These are phyloP conservation scores for Dermolepida albohirtum DNA, from an alignment of 2,888 invertebrate species.

Conservation along the genomic window DNA sequence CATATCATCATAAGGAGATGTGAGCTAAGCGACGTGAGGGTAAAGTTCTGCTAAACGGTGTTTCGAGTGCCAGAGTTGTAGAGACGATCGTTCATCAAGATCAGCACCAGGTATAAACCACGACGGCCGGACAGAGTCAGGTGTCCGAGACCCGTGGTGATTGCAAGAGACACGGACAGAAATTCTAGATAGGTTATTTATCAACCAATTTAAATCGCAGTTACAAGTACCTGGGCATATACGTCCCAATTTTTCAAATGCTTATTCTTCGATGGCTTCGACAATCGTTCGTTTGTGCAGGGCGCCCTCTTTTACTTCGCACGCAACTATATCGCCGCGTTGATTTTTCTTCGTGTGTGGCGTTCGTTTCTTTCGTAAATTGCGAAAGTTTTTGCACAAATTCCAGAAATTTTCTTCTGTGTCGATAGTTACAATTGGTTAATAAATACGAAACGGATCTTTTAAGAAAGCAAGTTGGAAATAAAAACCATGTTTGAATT, in stretches of 20 bases:
- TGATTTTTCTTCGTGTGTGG: slow-evolving; percentile 23
- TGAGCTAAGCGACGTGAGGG: slow-evolving; percentile 25
- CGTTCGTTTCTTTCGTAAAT: slow-evolving; percentile 2
- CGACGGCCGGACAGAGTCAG: slow-evolving; percentile 45
- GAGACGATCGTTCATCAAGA: slow-evolving; percentile 53
- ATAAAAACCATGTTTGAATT: too few species aligned
- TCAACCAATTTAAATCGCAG: slow-evolving; percentile 53
- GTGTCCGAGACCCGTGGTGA: slow-evolving; percentile 49
- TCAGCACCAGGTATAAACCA: slow-evolving; percentile 43
- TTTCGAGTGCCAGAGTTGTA: slow-evolving; percentile 46
- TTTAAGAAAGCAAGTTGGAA: too few species aligned
- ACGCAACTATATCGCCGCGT: too few species aligned
- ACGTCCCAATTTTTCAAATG: slow-evolving; percentile 61
- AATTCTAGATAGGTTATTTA: slow-evolving; percentile 52
- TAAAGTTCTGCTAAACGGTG: slow-evolving; percentile 47
- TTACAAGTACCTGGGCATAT: slow-evolving; percentile 53
- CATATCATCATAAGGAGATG: slow-evolving; percentile 9
- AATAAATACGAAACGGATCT: too few species aligned
- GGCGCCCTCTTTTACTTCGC: too few species aligned
- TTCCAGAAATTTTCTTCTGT: too few species aligned
- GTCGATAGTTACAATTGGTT: too few species aligned
- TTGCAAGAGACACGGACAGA: slow-evolving; percentile 50
- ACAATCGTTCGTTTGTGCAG: not conserved
- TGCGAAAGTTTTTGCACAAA: too few species aligned
- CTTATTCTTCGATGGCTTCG: slow-evolving; percentile 50